Conservation (phyloP, 1,140 invertebrate genomes). For the Drosophila quadrilineata region DNA sequence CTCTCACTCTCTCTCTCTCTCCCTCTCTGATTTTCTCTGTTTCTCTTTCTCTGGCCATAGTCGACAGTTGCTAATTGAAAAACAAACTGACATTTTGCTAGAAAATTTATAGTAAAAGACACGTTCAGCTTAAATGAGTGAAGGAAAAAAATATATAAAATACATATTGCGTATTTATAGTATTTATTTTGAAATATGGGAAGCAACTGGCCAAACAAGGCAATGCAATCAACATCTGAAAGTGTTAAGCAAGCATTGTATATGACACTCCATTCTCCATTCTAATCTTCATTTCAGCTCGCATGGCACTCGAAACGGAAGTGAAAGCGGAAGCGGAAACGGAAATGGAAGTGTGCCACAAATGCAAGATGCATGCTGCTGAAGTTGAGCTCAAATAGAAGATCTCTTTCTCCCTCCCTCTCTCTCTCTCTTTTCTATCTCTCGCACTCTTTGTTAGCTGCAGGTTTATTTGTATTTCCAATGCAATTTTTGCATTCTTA, state of each 20-base stretch:
- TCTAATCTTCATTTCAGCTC: too few relatives aligned
- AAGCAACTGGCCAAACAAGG: conserved; percentile 61
- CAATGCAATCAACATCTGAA: conserved; percentile 64
- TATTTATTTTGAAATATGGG: conserved; percentile 61
- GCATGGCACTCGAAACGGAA: too few relatives aligned
- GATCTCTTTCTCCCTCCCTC: too few relatives aligned
- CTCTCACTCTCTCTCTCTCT: neutral
- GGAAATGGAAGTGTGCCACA: conserved; percentile 65
- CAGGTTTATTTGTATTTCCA: conserved; percentile 34
- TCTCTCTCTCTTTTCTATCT: neutral
- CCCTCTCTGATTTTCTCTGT: conserved; percentile 15
- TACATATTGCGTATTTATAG: neutral
- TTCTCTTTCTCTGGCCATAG: neutral
- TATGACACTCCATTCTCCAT: too few relatives aligned
- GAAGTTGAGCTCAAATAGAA: conserved; percentile 25
- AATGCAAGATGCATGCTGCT: conserved; percentile 48
- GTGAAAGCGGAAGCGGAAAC: too few relatives aligned
- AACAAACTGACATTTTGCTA: conserved; percentile 67
- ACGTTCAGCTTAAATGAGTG: conserved; percentile 64
- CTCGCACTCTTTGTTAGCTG: neutral
- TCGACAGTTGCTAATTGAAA: conserved; percentile 65
- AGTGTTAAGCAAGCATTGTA: conserved; percentile 78
- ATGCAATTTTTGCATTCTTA: conserved; percentile 52
- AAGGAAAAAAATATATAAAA: neutral
- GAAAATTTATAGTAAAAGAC: conserved; percentile 64